Conservation (phyloP, 1,140 invertebrate genomes). For the Trachelipus rathkii region DNA sequence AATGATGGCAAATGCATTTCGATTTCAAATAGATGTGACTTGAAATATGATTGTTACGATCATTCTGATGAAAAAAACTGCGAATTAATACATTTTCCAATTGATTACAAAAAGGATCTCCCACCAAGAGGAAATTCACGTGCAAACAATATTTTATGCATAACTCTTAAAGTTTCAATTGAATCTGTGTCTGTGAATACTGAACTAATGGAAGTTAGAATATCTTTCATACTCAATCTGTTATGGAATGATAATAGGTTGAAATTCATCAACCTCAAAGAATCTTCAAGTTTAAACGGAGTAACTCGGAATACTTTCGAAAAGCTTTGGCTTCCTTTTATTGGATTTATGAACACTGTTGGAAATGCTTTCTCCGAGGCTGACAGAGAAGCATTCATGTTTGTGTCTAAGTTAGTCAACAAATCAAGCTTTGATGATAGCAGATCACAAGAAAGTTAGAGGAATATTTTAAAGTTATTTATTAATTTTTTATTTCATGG, state of each 20-base stretch:
- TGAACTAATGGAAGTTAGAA: slow-evolving; percentile 31
- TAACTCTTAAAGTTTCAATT: slow-evolving; percentile 34
- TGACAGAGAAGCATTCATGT: slow-evolving; percentile 30
- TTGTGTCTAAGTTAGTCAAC: slow-evolving; percentile 19
- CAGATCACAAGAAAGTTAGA: neutral
- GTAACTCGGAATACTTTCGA: neutral
- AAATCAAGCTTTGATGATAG: slow-evolving; percentile 22
- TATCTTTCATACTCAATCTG: slow-evolving; percentile 34
- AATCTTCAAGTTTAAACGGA: slow-evolving; percentile 27
- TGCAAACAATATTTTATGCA: slow-evolving; percentile 9
- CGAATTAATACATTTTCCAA: slow-evolving; percentile 24
- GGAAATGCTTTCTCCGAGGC: slow-evolving; percentile 26
- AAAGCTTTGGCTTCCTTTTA: slow-evolving; percentile 11
- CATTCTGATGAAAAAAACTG: slow-evolving; percentile 29
- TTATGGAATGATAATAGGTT: slow-evolving; percentile 40
- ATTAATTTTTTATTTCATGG: too few relatives aligned
- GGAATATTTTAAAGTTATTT: too few relatives aligned
- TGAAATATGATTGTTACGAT: slow-evolving; percentile 32
- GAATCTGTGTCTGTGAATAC: slow-evolving; percentile 39
- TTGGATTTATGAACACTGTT: slow-evolving; percentile 11
- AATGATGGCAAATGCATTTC: slow-evolving; percentile 24
- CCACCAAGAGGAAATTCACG: slow-evolving; percentile 8
- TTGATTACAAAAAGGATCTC: slow-evolving; percentile 22
- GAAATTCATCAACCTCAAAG: slow-evolving; percentile 41
- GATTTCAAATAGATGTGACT: slow-evolving; percentile 14